These are phyloP conservation scores for Anabacerthia variegaticeps DNA, from an alignment of 2,797 vertebrate species.

Conservation along the genomic window DNA sequence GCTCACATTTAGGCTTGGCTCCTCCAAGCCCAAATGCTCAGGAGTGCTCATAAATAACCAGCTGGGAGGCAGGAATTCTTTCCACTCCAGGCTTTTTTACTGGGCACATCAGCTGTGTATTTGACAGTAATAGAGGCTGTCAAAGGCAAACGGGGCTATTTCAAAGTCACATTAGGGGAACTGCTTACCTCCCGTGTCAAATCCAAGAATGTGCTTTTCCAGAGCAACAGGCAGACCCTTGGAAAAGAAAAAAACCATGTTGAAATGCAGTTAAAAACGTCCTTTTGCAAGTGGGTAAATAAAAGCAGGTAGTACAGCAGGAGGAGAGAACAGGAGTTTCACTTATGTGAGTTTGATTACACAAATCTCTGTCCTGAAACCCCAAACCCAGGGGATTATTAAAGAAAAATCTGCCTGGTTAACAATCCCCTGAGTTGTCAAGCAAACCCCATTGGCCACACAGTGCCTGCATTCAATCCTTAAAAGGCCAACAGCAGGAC, in stretches of 20 bases:
- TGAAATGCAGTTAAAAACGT: background rate
- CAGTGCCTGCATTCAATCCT: background rate
- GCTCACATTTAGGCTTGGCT: background rate
- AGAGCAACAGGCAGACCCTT: slow-evolving; percentile 93
- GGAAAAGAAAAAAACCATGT: background rate
- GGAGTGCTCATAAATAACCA: background rate
- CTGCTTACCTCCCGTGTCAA: slow-evolving; percentile 95
- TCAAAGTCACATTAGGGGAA: background rate
- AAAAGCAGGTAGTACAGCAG: background rate
- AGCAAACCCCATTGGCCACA: background rate
- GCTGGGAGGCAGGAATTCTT: slow-evolving; percentile 21
- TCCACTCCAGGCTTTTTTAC: background rate
- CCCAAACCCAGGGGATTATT: background rate
- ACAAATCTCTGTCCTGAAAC: background rate
- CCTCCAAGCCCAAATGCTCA: background rate
- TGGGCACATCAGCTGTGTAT: background rate
- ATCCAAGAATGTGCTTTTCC: slow-evolving; percentile 93
- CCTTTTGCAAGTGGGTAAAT: background rate
- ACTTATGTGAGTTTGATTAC: background rate
- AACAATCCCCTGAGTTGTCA: background rate
- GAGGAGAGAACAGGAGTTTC: background rate
- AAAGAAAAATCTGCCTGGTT: background rate
- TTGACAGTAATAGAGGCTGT: background rate
- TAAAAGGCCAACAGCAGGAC: slow-evolving; percentile 44
- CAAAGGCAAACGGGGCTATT: background rate